Conservation (phyloP, 1,140 invertebrate genomes). For the Euwallacea fornicatus region DNA sequence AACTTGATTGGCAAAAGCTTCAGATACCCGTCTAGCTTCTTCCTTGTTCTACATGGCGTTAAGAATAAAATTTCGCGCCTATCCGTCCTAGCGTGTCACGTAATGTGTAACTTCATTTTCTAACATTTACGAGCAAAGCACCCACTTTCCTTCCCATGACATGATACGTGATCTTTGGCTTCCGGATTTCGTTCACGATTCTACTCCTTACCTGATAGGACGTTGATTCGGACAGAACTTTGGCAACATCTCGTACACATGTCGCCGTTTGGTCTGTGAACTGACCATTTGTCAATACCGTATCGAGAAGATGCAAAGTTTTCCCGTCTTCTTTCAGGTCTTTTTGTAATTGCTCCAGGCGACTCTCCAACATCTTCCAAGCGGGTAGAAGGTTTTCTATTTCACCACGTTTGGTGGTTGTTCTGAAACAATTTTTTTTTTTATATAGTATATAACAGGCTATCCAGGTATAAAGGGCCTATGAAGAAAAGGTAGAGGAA, state of each 20-base stretch:
- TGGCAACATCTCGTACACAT: conserved; percentile 67
- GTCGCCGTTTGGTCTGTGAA: conserved; percentile 62
- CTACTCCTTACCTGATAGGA: conserved; percentile 38
- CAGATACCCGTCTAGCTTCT: conserved; percentile 31
- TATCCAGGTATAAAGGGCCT: too few relatives aligned
- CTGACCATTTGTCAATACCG: conserved; percentile 62
- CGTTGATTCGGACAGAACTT: conserved; percentile 65
- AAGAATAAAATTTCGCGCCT: conserved; percentile 25
- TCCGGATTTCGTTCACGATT: neutral
- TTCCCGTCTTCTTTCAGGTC: conserved; percentile 66
- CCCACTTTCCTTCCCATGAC: neutral
- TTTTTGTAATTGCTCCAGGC: conserved; percentile 64
- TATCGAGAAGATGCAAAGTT: conserved; percentile 64
- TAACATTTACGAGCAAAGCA: conserved; percentile 9
- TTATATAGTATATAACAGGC: too few relatives aligned
- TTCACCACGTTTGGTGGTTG: conserved; percentile 46
- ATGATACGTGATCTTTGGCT: neutral
- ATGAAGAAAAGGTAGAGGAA: too few relatives aligned
- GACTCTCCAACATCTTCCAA: conserved; percentile 65
- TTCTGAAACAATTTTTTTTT: conserved; percentile 45
- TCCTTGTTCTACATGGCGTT: conserved; percentile 29
- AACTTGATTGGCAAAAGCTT: conserved; percentile 38
- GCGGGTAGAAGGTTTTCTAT: conserved; percentile 55
- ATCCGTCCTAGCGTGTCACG: conserved; percentile 20
- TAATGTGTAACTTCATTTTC: conserved; percentile 25